Evolutionary conservation across 2,113 vertebrate species (phyloP).

Genomic region (Noturus placidus): DNA sequence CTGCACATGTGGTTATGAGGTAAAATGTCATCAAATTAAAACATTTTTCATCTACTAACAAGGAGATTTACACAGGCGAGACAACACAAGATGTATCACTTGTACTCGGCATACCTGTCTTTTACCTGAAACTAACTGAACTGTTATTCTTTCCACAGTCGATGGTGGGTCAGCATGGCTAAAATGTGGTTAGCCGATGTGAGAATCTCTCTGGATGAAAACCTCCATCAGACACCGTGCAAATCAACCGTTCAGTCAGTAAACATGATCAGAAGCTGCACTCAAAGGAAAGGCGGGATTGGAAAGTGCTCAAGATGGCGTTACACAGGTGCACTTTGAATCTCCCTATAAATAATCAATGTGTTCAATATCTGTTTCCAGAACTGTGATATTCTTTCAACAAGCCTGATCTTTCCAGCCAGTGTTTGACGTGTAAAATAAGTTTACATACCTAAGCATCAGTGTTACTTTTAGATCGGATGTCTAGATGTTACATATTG

Average conservation of each 20-base stretch:
- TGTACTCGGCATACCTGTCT: neutral
- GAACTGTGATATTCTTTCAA: neutral
- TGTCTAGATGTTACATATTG: neutral
- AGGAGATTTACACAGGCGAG: neutral
- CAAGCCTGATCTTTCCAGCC: neutral
- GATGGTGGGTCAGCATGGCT: neutral
- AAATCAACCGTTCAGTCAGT: neutral
- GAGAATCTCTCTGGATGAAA: neutral
- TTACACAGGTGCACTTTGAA: conserved; percentile 1
- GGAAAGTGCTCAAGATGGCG: neutral
- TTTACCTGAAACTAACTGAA: neutral
- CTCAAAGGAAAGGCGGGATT: neutral
- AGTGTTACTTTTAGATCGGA: neutral
- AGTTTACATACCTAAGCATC: neutral
- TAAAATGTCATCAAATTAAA: neutral
- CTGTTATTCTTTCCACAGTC: conserved; percentile 10
- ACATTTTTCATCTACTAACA: neutral
- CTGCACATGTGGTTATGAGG: neutral
- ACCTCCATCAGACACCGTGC: neutral
- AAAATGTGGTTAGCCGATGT: conserved; percentile 26
- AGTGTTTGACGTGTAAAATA: neutral
- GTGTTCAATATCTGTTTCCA: neutral
- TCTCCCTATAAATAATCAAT: neutral
- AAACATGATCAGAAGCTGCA: conserved; percentile 3
- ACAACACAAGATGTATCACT: neutral